Percentiles rank a stretch among this genome's conserved stretches.
Evolutionary conservation across 2,888 invertebrate genomes (phyloP).

Genomic region (Cylindroiulus punctatus): DNA sequence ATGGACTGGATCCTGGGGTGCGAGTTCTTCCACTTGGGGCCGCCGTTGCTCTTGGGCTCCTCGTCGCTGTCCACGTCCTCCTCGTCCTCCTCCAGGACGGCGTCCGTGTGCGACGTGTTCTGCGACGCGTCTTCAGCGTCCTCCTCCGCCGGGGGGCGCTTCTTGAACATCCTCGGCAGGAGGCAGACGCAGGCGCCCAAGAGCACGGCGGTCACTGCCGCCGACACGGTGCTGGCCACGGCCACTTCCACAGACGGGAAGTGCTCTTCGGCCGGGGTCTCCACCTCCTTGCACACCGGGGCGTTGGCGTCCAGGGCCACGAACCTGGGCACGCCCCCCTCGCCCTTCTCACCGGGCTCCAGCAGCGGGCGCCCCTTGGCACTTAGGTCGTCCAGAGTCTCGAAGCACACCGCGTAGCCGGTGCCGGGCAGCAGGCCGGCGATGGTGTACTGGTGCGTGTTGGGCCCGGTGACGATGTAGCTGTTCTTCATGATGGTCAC

Average conservation of each 20-base stretch:
- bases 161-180: constrained; percentile 53
- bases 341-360: constrained; percentile 9
- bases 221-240: constrained; percentile 60
- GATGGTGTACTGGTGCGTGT: constrained; percentile 57
- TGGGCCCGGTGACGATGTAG: constrained; percentile 55
- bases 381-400: constrained; percentile 54
- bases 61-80: constrained; percentile 53
- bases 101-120: constrained; percentile 52
- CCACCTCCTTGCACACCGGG: constrained; percentile 58
- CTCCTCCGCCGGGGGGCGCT: background rate
- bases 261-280: constrained; percentile 58
- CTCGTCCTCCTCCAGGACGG: constrained; percentile 33
- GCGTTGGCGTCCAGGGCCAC: constrained; percentile 51
- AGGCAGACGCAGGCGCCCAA: constrained; percentile 17
- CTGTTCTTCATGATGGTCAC: constrained; percentile 57
- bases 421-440: constrained; percentile 54
- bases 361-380: constrained; percentile 50
- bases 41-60: constrained; percentile 48
- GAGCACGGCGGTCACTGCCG: constrained; percentile 59
- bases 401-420: constrained; percentile 58
- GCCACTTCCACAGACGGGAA: constrained; percentile 60
- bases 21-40: constrained; percentile 38
- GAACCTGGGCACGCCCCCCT: background rate
- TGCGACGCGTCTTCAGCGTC: constrained; percentile 54
- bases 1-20: constrained; percentile 51